Evolutionary conservation across 2,113 vertebrate genomes (phyloP), one percentile per base, ranked within the genome.

Genomic region (Cinclus cinclus): DNA sequence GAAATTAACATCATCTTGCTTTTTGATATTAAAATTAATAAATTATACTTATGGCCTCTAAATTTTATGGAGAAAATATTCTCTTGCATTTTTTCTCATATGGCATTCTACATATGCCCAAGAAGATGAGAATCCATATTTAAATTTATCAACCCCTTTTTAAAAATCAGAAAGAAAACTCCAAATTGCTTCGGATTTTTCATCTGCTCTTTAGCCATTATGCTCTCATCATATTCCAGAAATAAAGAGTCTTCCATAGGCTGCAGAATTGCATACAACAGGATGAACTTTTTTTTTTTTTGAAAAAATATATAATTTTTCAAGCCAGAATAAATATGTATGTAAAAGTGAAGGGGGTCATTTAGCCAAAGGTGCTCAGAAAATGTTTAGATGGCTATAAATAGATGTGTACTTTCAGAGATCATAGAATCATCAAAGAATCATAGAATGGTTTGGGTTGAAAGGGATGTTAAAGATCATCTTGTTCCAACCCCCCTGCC

Each of bases 401-500:
- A 50, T 20, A 63, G 20, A 42, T 46, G 13, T 22, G 7, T 10
- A 35, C 5, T 83, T 92, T 59, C 19, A 56, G 4, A 63, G 70
- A 35, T 68, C 31, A 49, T 28, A 76, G 15, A 55, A 62, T 28
- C 7, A 27, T 35, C 30, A 27, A 31, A 60, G n/a, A 76, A 30
- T 27, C 21, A 15, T 27, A 13, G 41, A 77, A 63, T 42, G 19
- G 8, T 56, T 69, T 42, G 12, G 4, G 13, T 56, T 70, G 31
- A 10, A 56, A 62, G 25, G 25, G 15, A 47, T 12, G 8, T 31
- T 23, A 49, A 49, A 33, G 17, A 28, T 42, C 55, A 14, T 12
- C 24, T 35, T 1, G 0, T 42, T 55, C 30, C 87, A 55, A 5
- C 1, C 6, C 15, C 7, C 3, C 16, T 60, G 20, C 24, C 30